Conservation (phyloP, 2,797 vertebrate genomes). For the Myotis pilosus region DNA sequence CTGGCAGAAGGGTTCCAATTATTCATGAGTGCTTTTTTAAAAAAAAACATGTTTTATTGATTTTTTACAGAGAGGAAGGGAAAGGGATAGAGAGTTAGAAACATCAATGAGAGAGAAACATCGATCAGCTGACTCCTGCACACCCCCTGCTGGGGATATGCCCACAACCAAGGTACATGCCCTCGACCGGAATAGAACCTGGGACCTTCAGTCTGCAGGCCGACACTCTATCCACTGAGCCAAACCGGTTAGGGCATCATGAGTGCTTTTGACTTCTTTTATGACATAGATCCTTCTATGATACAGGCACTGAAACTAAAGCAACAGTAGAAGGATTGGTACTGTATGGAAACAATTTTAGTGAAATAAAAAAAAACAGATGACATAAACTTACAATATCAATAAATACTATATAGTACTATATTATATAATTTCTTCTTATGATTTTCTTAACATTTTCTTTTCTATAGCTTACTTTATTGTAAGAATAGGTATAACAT, state of each 20-base stretch:
- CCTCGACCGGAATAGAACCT: too few species aligned
- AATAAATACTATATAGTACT: neutral
- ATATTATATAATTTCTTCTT: neutral
- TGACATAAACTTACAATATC: too few species aligned
- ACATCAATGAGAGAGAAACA: too few species aligned
- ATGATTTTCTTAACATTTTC: neutral
- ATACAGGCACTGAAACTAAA: neutral
- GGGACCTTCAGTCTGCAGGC: too few species aligned
- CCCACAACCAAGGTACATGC: too few species aligned
- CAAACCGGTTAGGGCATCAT: neutral
- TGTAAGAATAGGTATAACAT: neutral
- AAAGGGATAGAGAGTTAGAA: too few species aligned
- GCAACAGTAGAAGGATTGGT: neutral
- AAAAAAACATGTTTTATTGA: neutral
- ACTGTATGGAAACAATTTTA: neutral
- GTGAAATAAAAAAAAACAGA: neutral
- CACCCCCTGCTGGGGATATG: too few species aligned
- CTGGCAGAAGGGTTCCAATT: neutral
- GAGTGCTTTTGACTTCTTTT: neutral
- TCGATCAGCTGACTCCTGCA: too few species aligned
- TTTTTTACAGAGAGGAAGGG: too few species aligned
- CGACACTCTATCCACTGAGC: too few species aligned
- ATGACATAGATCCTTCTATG: too few species aligned
- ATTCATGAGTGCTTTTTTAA: neutral
- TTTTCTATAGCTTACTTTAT: neutral